Conservation (phyloP, 2,113 vertebrate species). For the Xerus inauris region DNA sequence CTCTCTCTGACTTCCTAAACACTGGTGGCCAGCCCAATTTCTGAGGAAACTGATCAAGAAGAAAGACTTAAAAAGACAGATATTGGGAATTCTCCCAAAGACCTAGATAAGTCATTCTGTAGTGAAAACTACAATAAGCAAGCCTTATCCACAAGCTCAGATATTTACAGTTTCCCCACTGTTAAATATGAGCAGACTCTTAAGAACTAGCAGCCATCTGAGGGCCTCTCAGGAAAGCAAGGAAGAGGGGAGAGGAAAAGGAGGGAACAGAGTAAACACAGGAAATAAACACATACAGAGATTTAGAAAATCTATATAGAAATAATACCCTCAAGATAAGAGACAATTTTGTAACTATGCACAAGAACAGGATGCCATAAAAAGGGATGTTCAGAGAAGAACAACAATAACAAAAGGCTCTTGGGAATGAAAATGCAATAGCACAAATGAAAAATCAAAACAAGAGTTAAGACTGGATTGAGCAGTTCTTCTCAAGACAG, state of each 20-base stretch:
- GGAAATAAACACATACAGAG: background rate
- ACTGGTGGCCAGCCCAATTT: background rate
- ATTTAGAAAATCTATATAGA: background rate
- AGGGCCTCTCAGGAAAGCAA: background rate
- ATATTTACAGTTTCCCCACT: background rate
- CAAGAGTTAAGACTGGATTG: background rate
- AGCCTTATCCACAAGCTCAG: background rate
- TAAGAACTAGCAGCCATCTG: background rate
- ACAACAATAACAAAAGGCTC: background rate
- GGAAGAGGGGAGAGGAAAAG: background rate
- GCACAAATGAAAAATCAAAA: slow-evolving; percentile 18
- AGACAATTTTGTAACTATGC: background rate
- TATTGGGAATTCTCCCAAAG: background rate
- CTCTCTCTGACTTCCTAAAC: background rate
- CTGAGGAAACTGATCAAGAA: background rate
- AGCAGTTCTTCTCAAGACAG: background rate
- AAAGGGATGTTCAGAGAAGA: background rate
- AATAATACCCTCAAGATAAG: background rate
- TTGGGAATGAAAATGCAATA: slow-evolving; percentile 2
- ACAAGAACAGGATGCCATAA: background rate
- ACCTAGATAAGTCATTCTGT: background rate
- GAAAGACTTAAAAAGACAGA: background rate
- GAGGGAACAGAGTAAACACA: background rate
- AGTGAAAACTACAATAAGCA: background rate
- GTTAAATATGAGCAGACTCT: background rate